These are phyloP conservation scores for Tetramorium bicarinatum DNA, from an alignment of 2,888 invertebrate genomes.

Conservation along the genomic window DNA sequence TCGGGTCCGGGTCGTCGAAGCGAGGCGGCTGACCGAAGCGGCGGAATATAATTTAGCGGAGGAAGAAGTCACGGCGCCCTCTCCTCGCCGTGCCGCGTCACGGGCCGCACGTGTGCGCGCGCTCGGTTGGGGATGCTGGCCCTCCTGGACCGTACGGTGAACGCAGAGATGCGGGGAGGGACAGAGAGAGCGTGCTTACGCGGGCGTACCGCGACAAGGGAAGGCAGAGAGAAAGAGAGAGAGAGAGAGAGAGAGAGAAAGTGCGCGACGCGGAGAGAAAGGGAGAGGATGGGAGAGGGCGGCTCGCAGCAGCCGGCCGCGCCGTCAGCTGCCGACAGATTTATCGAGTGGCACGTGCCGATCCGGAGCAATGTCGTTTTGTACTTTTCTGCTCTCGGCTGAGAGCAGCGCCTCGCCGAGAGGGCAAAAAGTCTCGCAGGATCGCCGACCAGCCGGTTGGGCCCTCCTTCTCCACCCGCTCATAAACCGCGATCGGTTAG, in stretches of 20 bases:
- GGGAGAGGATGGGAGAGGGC: conserved; percentile 19
- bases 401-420: conserved; percentile 61
- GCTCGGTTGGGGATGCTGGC: conserved; percentile 74
- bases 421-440: conserved; percentile 67
- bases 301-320: conserved; percentile 79
- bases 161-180: conserved; percentile 21
- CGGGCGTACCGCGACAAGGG: conserved; percentile 16
- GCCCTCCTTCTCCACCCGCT: conserved; percentile 7
- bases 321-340: conserved; percentile 86
- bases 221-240: conserved; percentile 24
- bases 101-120: conserved; percentile 66
- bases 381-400: conserved; percentile 67
- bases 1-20: neutral
- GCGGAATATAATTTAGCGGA: conserved; percentile 70
- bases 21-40: conserved; percentile 21
- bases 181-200: conserved; percentile 24
- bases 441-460: conserved; percentile 7
- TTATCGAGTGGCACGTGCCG: conserved; percentile 87
- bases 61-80: conserved; percentile 61
- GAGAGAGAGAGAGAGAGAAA: conserved; percentile 26
- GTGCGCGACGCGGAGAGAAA: conserved; percentile 15
- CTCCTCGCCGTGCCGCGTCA: conserved; percentile 52
- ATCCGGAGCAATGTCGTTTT: conserved; percentile 81
- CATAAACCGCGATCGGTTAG: conserved; percentile 38
- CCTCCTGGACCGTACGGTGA: conserved; percentile 75